These are phyloP conservation scores for Tragelaphus strepsiceros DNA, from an alignment of 2,113 vertebrate genomes.

Conservation along the genomic window DNA sequence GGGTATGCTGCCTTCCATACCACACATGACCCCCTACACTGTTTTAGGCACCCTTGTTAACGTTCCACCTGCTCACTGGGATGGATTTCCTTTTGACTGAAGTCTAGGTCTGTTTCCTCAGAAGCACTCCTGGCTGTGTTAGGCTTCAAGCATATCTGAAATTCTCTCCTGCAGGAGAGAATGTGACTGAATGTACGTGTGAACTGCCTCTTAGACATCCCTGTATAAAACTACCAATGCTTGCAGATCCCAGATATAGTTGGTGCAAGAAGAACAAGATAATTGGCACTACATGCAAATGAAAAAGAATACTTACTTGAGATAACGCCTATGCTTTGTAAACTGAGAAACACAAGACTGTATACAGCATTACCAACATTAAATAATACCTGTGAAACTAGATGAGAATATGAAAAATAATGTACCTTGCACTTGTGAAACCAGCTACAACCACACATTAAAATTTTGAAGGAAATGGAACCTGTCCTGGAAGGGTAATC, in stretches of 20 bases:
- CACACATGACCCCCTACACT: accelerated
- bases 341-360: neutral
- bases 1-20: accelerated
- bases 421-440: neutral
- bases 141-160: neutral
- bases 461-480: neutral
- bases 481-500: neutral
- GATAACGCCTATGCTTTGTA: neutral
- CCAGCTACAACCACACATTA: neutral
- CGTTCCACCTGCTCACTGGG: neutral
- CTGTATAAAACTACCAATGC: neutral
- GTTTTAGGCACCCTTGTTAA: neutral
- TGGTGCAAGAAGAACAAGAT: neutral
- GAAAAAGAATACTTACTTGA: neutral
- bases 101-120: neutral
- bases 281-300: neutral
- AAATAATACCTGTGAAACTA: neutral
- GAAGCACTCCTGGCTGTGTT: neutral
- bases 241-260: neutral
- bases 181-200: neutral
- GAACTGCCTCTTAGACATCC: neutral
- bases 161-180: neutral
- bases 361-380: neutral
- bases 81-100: neutral
- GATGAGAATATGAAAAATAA: neutral